Evolutionary conservation across 2,888 invertebrate species (phyloP), one percentile per base, ranked within the genome.

Genomic region (Lycocerus yunnanus): DNA sequence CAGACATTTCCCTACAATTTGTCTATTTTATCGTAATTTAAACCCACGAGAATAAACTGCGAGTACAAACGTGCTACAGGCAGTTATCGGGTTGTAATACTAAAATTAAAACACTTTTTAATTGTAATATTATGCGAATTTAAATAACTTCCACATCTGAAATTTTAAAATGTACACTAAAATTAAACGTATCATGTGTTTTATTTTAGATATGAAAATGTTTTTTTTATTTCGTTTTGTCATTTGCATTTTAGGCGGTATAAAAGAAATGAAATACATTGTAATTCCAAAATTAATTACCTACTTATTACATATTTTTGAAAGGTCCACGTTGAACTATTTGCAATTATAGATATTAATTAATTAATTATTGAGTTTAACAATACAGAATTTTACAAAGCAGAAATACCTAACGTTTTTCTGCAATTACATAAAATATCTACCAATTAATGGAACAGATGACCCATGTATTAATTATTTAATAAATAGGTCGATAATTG

Each of bases 1-100:
- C 76, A 66, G 73, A 73, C 76, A 71, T 73, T 76, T 73, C 72
- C 67, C 70, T 59, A 73, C 68, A 73, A 76, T 76, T 76, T 76
- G 73, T 76, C 73, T 70, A 66, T 70, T 76, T 76, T 75, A 75
- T 75, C 75, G 65, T 68, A 60, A 65, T 27, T 21, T 61, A 68
- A 61, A 65, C 71, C 14, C 68, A 67, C 20, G 75, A 72, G 75
- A 71, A 68, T 71, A 69, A 43, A 58, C 61, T 20, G 66, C 20
- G 60, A 43, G 67, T 59, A 66, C 61, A 21, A 24, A 70, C 61
- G 58, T 61, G 71, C 71, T 63, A 63, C 16, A 69, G 75, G 72
- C 72, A 68, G 69, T 72, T 75, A 75, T 75, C 71, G 71, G 66
- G 65, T 68, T 69, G 68, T 69, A 68, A 20, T 61, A 18, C 21